Base-by-base conservation (phyloP, 2,797 vertebrate genomes). In the Silurus aristotelis region DNA sequence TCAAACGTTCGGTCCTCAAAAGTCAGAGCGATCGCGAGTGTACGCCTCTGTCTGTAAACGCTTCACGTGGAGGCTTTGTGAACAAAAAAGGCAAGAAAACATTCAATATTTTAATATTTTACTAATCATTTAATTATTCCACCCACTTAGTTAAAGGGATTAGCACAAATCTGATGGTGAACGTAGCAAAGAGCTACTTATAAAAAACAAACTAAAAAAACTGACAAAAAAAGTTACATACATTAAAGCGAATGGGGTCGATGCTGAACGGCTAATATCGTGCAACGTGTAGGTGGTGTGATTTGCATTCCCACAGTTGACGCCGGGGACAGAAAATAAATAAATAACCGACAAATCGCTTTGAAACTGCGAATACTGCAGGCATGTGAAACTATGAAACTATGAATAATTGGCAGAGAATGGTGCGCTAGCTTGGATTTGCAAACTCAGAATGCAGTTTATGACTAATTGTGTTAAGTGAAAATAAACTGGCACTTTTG, bases 391-490 rank as follows among this genome's bases (percentile, higher is more conserved):
- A 95, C 92, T 94, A 80, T 66, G 20, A 66, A 80, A 66, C 10
- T 66, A 94, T 95, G 94, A 95, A 95, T 95, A 95, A 95, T 95
- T 94, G 92, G 91, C 92, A 92, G 90, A 95, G 94, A 95, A 95
- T 92, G 85, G 66, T 92, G 90, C 91, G 91, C 92, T 89, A 90
- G 92, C 92, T 91, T 92, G 89, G 92, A 94, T 94, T 92, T 90
- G 92, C 90, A 38, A 95, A 95, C 90, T 94, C 91, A 84, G 93
- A 94, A 95, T 64, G 87, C 94, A 94, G 92, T 95, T 95, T 94
- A 94, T 95, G 95, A 94, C 94, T 95, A 95, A 96, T 95, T 94
- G 95, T 95, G 93, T 95, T 95, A 95, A 95, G 95, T 95, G 94
- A 95, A 95, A 95, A 95, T 94, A 95, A 95, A 95, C 93, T 94